These are phyloP conservation scores for Craseonycteris thonglongyai DNA, from an alignment of 2,113 vertebrate genomes.

Conservation along the genomic window DNA sequence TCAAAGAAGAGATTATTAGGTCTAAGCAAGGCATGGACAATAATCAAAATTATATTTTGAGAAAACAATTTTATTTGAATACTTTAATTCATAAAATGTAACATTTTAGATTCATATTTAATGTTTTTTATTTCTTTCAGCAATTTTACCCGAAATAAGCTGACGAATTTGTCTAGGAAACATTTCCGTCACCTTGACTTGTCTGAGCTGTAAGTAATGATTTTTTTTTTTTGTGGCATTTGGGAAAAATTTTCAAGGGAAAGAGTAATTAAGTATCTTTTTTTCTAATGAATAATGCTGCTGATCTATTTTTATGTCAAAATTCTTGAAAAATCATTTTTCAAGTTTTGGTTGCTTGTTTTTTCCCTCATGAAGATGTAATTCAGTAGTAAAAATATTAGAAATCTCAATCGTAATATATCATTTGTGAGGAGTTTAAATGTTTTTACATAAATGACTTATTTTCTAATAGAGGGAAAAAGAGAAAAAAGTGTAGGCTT, in stretches of 20 bases:
- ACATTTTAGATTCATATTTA: slow-evolving; percentile 45
- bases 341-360: background rate
- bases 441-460: slow-evolving; percentile 15
- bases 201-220: slow-evolving; percentile 91
- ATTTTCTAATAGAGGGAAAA: background rate
- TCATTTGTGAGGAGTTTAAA: background rate
- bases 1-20: background rate
- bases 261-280: background rate
- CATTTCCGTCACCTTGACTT: slow-evolving; percentile 93
- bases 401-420: background rate
- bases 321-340: slow-evolving; percentile 2
- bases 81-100: slow-evolving; percentile 36
- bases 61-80: background rate
- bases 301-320: slow-evolving; percentile 6
- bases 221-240: slow-evolving; percentile 39
- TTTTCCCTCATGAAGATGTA: background rate
- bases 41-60: background rate
- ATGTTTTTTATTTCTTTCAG: slow-evolving; percentile 81
- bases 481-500: background rate
- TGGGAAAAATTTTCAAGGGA: background rate
- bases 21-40: background rate
- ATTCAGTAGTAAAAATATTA: background rate
- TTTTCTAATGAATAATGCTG: background rate
- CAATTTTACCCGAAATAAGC: slow-evolving; percentile 96
- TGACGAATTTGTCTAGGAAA: slow-evolving; percentile 93